phyloP scores from a whole-genome alignment of 2,888 invertebrate species.

The Hermaeophaga mercurialis region DNA sequence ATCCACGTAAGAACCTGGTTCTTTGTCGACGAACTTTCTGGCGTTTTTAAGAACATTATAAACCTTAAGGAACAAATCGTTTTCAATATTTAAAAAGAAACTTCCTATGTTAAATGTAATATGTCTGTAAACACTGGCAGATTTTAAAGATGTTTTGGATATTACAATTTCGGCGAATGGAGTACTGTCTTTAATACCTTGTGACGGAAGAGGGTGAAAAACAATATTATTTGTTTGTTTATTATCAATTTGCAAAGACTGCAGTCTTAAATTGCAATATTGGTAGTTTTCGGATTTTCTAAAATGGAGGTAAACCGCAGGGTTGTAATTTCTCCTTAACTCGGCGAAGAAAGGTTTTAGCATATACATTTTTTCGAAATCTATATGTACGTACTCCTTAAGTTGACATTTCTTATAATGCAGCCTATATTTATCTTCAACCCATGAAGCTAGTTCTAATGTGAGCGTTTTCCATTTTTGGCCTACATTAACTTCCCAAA shows the following conservation, averaged over 20 bases:
- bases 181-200: conserved; percentile 61
- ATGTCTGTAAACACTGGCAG: conserved; percentile 64
- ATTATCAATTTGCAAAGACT: conserved; percentile 75
- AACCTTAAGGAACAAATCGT: conserved; percentile 68
- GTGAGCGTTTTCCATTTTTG: conserved; percentile 80
- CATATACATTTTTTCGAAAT: conserved; percentile 85
- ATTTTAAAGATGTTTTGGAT: conserved; percentile 61
- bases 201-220: conserved; percentile 58
- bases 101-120: conserved; percentile 70
- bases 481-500: conserved; percentile 83
- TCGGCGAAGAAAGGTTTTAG: conserved; percentile 84
- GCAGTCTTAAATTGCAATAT: conserved; percentile 70
- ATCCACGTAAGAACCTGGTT: conserved; percentile 57
- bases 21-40: conserved; percentile 64
- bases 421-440: conserved; percentile 77
- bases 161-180: conserved; percentile 67
- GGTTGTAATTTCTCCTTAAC: conserved; percentile 72
- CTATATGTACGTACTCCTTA: conserved; percentile 79
- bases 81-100: conserved; percentile 71
- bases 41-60: conserved; percentile 63
- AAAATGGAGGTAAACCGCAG: conserved; percentile 76
- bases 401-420: conserved; percentile 74
- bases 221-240: conserved; percentile 50
- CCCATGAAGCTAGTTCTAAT: conserved; percentile 77
- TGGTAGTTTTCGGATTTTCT: conserved; percentile 72